A percentile compares a stretch with the other conserved stretches of the same genome.
phyloP scores from a whole-genome alignment of 1,140 invertebrate genomes.

The Drosophila miranda region DNA sequence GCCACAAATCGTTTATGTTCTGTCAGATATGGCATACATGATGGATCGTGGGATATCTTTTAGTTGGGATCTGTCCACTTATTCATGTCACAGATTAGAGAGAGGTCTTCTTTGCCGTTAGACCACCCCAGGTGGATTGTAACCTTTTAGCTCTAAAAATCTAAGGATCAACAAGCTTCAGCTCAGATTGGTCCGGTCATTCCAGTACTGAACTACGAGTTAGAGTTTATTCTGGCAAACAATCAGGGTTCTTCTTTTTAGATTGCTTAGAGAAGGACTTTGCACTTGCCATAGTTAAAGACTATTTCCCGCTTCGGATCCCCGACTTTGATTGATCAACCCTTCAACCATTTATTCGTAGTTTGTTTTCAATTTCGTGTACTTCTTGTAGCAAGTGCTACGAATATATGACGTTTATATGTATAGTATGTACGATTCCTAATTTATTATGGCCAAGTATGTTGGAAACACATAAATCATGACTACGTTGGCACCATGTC shows the following conservation, averaged over 20 bases:
- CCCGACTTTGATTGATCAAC: conserved; percentile 52
- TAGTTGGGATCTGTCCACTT: conserved; percentile 7
- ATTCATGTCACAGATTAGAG: neutral
- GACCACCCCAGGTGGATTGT: too few relatives aligned
- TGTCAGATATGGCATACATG: conserved; percentile 13
- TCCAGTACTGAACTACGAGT: too few relatives aligned
- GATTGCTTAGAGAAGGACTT: neutral
- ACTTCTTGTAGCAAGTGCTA: conserved; percentile 1
- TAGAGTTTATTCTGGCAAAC: neutral
- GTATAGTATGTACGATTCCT: conserved; percentile 2
- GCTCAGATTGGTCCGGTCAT: too few relatives aligned
- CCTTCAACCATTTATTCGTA: neutral
- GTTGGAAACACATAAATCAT: conserved; percentile 48
- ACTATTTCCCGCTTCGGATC: too few relatives aligned
- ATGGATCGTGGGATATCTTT: conserved; percentile 21
- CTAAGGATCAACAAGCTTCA: neutral
- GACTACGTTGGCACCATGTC: conserved; percentile 45
- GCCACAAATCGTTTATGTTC: conserved; percentile 5
- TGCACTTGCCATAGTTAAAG: neutral
- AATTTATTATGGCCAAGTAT: conserved; percentile 32
- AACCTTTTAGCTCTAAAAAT: too few relatives aligned
- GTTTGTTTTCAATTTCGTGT: conserved; percentile 7
- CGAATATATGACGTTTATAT: neutral
- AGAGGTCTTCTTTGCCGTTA: too few relatives aligned
- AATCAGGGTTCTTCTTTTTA: too few relatives aligned